Evolutionary conservation across 92 coral and sea anemone species (phyloP).

Genomic region (Nematostella vectensis): DNA sequence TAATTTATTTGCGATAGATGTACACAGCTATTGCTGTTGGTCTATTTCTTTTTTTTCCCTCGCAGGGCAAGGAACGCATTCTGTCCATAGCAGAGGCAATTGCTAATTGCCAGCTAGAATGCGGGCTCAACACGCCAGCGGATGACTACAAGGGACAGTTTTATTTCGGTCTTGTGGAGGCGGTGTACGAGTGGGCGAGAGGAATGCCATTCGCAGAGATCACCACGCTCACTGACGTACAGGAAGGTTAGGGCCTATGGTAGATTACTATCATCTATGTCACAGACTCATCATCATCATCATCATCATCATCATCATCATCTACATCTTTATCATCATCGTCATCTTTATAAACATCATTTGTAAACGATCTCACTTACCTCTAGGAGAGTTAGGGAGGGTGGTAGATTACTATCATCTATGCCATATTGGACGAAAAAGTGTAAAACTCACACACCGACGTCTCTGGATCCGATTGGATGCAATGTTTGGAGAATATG

Average conservation of each 20-base stretch:
- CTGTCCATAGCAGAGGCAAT: slow-evolving; percentile 55
- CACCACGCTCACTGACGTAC: slow-evolving; percentile 86
- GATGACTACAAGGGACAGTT: slow-evolving; percentile 74
- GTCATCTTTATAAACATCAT: neutral
- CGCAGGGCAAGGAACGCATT: slow-evolving; percentile 75
- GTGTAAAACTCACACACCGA: too few species aligned
- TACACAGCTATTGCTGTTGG: too few species aligned
- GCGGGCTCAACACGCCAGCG: slow-evolving; percentile 64
- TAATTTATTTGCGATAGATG: too few species aligned
- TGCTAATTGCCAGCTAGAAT: slow-evolving; percentile 56
- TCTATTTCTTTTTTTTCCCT: too few species aligned
- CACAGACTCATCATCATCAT: neutral
- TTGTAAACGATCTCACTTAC: too few species aligned
- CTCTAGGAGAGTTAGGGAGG: too few species aligned
- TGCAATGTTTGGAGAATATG: too few species aligned
- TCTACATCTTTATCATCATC: too few species aligned
- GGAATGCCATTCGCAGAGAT: slow-evolving; percentile 95
- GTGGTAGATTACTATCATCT: too few species aligned
- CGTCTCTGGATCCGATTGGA: too few species aligned
- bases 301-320: neutral
- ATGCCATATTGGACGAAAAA: too few species aligned
- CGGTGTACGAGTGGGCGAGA: slow-evolving; percentile 93
- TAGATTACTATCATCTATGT: too few species aligned
- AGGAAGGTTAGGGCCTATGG: slow-evolving; percentile 75
- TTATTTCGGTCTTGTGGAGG: slow-evolving; percentile 83